phyloP scores from a whole-genome alignment of 1,140 invertebrate genomes.

The Rhyzopertha dominica region DNA sequence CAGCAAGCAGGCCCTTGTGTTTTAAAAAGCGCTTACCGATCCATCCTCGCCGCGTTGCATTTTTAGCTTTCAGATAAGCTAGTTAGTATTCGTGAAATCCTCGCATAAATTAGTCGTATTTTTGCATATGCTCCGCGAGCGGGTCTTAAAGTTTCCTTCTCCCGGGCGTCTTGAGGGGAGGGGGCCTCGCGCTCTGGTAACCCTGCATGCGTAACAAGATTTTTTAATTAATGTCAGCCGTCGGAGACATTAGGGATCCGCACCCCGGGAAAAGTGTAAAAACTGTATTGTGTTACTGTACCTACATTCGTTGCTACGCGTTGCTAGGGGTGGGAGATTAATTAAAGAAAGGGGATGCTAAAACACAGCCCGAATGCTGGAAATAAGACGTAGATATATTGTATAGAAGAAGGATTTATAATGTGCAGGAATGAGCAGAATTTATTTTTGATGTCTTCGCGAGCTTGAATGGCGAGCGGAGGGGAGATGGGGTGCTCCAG shows the following conservation, averaged over 20 bases:
- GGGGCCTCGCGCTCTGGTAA: conserved; percentile 17
- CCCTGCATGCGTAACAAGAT: conserved; percentile 41
- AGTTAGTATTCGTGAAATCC: too few relatives aligned
- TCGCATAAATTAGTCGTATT: conserved; percentile 24
- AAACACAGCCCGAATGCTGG: conserved; percentile 40
- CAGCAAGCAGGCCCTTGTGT: too few relatives aligned
- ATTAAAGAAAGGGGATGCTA: conserved; percentile 43
- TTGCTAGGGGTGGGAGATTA: conserved; percentile 39
- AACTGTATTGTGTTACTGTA: conserved; percentile 43
- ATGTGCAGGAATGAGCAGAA: conserved; percentile 36
- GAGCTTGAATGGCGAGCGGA: conserved; percentile 8
- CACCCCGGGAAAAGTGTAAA: conserved; percentile 33
- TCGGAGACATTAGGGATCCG: conserved; percentile 35
- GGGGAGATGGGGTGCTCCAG: background rate
- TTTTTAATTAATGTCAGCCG: conserved; percentile 43
- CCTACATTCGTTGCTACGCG: conserved; percentile 42
- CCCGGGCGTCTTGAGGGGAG: conserved; percentile 3
- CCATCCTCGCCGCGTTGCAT: too few relatives aligned
- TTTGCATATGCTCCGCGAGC: conserved; percentile 22
- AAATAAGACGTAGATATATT: conserved; percentile 44
- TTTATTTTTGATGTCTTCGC: conserved; percentile 39
- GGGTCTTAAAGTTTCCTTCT: conserved; percentile 34
- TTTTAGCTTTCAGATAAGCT: too few relatives aligned
- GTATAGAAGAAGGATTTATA: conserved; percentile 43
- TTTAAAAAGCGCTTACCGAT: too few relatives aligned